A percentile compares a stretch with the other conserved stretches of the same genome.
phyloP scores from a whole-genome alignment of 2,797 vertebrate species.

The Sebastes oblongus region DNA sequence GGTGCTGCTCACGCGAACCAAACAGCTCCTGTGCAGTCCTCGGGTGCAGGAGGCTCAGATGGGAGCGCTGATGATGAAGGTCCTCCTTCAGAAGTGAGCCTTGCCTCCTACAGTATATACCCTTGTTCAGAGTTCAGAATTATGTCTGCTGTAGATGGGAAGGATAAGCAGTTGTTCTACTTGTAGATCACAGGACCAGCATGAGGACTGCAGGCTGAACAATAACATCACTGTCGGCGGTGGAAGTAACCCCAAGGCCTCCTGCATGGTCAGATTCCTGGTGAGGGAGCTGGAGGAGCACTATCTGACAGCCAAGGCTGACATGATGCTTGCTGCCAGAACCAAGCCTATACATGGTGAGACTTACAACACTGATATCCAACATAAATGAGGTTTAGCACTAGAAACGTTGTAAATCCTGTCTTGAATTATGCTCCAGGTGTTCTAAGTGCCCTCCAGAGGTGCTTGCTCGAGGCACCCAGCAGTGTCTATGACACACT shows the following conservation, averaged over 20 bases:
- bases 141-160: not conserved
- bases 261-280: conserved; percentile 76
- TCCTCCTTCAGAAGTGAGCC: conserved; percentile 87
- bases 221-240: conserved; percentile 2
- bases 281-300: conserved; percentile 82
- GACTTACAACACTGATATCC: not conserved
- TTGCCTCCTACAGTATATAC: not conserved
- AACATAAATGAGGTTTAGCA: not conserved
- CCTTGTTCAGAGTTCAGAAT: rapidly evolving
- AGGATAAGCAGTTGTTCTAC: not conserved
- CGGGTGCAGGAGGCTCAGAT: conserved; percentile 89
- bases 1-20: conserved; percentile 75
- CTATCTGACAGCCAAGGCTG: conserved; percentile 75
- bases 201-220: conserved; percentile 43
- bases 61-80: conserved; percentile 86
- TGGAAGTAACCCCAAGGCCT: conserved; percentile 1
- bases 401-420: not conserved
- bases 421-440: conserved; percentile 73
- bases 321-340: conserved; percentile 87
- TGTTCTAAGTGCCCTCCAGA: conserved; percentile 83
- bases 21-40: conserved; percentile 82
- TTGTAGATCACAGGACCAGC: conserved; percentile 53
- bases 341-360: conserved; percentile 86
- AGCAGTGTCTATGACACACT: conserved; percentile 55
- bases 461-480: conserved; percentile 84